Evolutionary conservation across 2,797 vertebrate species (phyloP).

Genomic region (Sphenopsis melanotis): DNA sequence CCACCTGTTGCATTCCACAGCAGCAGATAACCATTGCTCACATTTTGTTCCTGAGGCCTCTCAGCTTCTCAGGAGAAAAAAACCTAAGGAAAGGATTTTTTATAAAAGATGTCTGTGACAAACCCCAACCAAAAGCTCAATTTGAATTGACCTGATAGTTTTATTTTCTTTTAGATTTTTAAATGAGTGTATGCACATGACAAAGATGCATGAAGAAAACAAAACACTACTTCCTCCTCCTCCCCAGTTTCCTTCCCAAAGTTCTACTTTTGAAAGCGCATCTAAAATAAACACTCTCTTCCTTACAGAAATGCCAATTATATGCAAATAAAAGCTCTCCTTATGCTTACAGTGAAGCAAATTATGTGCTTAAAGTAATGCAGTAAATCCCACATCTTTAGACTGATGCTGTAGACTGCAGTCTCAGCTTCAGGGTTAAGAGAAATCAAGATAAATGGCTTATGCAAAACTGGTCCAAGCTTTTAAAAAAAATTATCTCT

Average conservation of each 20-base stretch:
- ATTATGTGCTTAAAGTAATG: not conserved
- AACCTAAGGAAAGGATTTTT: too few species aligned
- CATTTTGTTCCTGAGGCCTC: too few species aligned
- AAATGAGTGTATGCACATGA: not conserved
- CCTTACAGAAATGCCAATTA: not conserved
- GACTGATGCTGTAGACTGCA: not conserved
- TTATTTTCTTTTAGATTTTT: not conserved
- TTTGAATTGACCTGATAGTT: not conserved
- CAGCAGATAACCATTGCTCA: too few species aligned
- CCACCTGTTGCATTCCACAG: too few species aligned
- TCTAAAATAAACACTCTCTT: not conserved
- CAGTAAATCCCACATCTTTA: not conserved
- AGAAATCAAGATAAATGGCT: constrained; percentile 51
- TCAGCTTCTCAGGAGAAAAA: too few species aligned
- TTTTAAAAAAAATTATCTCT: not conserved
- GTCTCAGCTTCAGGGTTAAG: not conserved
- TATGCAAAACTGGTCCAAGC: not conserved
- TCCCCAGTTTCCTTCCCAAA: not conserved
- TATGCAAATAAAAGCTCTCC: not conserved
- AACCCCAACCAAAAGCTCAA: not conserved
- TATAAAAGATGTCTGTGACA: not conserved
- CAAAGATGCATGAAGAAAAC: not conserved
- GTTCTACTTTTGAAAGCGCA: not conserved
- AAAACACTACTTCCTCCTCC: not conserved
- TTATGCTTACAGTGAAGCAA: not conserved